A percentile compares a stretch with the other conserved stretches of the same genome.
Conservation (phyloP, 2,113 vertebrate species). For the Lepus timidus region DNA sequence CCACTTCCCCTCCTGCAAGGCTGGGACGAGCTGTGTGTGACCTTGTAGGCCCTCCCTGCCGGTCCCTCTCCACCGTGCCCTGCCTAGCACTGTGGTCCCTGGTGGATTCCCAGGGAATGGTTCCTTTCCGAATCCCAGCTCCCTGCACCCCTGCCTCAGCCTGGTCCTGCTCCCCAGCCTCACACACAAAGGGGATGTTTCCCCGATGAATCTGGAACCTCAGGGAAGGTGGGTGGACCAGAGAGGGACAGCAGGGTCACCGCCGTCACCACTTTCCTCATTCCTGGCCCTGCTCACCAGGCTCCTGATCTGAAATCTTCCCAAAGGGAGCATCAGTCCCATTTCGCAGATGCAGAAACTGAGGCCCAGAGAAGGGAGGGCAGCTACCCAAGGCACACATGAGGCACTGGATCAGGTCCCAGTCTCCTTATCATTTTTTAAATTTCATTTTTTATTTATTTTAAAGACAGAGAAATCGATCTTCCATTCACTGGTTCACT, state of each 20-base stretch:
- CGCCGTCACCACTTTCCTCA: neutral
- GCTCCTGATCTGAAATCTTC: neutral
- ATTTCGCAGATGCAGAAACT: constrained; percentile 7
- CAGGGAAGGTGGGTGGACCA: neutral
- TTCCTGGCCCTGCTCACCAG: neutral
- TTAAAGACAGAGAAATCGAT: too few relatives aligned
- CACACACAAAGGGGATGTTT: neutral
- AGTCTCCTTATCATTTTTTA: too few relatives aligned
- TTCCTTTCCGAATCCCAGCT: neutral
- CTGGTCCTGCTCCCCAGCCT: neutral
- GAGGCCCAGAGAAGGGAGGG: neutral
- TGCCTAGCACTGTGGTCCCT: neutral
- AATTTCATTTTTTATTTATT: too few relatives aligned
- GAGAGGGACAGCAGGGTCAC: neutral
- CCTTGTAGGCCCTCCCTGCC: neutral
- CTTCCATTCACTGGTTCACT: too few relatives aligned
- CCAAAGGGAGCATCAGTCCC: neutral
- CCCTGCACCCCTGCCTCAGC: neutral
- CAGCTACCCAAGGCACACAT: neutral
- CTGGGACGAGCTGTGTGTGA: neutral
- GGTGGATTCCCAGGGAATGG: neutral
- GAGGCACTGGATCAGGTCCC: neutral
- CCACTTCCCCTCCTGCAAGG: constrained; percentile 22
- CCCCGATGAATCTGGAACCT: neutral
- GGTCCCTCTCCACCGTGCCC: neutral